A percentile compares a stretch with the other conserved stretches of the same genome.
Evolutionary conservation across 2,888 invertebrate genomes (phyloP).

Genomic region (Cenopis cana): DNA sequence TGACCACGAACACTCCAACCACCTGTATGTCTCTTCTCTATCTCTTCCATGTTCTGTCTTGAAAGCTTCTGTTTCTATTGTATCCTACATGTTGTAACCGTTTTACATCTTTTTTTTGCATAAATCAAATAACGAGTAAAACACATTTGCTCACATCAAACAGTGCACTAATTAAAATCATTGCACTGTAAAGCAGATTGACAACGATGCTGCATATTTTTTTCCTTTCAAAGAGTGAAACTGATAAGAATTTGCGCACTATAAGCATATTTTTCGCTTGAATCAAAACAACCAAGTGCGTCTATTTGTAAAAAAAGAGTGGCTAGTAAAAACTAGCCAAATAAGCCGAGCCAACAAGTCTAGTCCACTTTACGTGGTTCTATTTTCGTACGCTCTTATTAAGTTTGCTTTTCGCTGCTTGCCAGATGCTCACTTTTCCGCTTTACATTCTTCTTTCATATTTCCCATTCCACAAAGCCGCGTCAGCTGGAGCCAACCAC

Average conservation of each 20-base stretch:
- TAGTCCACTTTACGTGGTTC: conserved; percentile 54
- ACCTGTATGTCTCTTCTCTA: conserved; percentile 82
- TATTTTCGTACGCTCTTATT: conserved; percentile 62
- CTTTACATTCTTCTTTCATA: conserved; percentile 66
- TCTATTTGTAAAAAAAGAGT: conserved; percentile 53
- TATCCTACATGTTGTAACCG: conserved; percentile 47
- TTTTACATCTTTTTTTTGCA: neutral
- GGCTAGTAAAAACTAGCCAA: conserved; percentile 54
- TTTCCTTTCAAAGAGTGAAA: conserved; percentile 18
- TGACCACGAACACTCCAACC: conserved; percentile 83
- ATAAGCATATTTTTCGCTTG: conserved; percentile 44
- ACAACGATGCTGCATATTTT: conserved; percentile 30
- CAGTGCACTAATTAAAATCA: neutral
- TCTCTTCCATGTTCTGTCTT: conserved; percentile 63
- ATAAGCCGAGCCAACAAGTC: conserved; percentile 57
- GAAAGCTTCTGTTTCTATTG: conserved; percentile 57
- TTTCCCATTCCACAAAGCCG: conserved; percentile 60
- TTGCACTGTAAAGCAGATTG: neutral
- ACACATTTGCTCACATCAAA: neutral
- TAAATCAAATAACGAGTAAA: neutral
- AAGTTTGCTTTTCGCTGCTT: conserved; percentile 62
- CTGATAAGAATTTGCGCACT: conserved; percentile 18
- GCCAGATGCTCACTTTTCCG: conserved; percentile 62
- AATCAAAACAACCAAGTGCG: conserved; percentile 48
- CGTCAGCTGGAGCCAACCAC: conserved; percentile 63